phyloP scores from a whole-genome alignment of 92 coral and sea anemone species.

The Scolanthus callimorphus region DNA sequence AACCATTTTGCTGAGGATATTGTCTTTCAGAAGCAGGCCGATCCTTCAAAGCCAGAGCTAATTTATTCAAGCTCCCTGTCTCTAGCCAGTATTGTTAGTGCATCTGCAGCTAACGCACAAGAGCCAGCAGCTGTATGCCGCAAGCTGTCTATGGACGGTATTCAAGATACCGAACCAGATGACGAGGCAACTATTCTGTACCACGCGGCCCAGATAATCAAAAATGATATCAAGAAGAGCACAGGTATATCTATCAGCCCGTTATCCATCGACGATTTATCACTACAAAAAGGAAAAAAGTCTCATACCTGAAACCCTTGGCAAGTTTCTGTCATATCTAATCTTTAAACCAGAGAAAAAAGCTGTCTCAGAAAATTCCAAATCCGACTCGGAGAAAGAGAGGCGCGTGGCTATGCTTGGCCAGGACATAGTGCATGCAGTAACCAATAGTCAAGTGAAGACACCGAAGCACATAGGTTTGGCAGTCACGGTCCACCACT shows the following conservation, averaged over 20 bases:
- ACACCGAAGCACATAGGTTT: conserved; percentile 46
- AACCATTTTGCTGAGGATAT: background rate
- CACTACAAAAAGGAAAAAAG: background rate
- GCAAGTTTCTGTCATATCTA: background rate
- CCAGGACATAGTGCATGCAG: conserved; percentile 32
- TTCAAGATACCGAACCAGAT: background rate
- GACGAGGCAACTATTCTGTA: background rate
- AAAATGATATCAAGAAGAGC: conserved; percentile 3
- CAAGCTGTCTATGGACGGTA: background rate
- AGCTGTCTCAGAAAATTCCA: too few relatives aligned
- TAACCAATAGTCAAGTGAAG: conserved; percentile 20
- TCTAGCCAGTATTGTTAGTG: background rate
- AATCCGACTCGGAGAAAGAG: too few relatives aligned
- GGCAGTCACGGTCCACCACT: conserved; percentile 32
- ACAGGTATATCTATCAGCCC: conserved; percentile 10
- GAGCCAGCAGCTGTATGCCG: background rate
- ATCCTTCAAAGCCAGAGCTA: background rate
- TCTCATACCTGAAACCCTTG: background rate
- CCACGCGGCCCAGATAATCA: background rate
- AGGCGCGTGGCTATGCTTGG: too few relatives aligned
- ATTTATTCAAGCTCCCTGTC: conserved; percentile 6
- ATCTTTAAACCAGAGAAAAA: background rate
- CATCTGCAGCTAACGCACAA: conserved; percentile 7
- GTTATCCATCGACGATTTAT: conserved; percentile 3
- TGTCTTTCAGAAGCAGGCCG: conserved; percentile 1